phyloP scores from a whole-genome alignment of 2,113 vertebrate genomes.

The Sterrhoptilus dennistouni region DNA sequence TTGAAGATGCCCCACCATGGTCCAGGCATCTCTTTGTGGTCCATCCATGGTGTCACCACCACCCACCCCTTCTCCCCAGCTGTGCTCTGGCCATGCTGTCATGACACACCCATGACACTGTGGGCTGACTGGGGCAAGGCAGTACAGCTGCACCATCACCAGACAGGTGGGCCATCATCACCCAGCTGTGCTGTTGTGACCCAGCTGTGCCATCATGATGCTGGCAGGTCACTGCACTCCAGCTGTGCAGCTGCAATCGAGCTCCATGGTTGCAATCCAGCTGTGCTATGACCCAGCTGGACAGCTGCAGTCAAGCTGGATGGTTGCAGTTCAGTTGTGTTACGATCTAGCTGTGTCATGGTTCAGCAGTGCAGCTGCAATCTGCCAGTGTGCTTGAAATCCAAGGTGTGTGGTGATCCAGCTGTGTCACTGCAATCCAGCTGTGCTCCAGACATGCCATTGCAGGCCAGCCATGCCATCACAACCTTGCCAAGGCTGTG shows the following conservation, averaged over 20 bases:
- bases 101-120: rapidly evolving
- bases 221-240: background rate
- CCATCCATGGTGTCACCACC: background rate
- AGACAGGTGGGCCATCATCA: background rate
- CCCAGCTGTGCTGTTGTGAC: background rate
- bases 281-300: background rate
- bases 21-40: background rate
- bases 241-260: background rate
- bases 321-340: background rate
- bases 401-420: background rate
- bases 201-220: background rate
- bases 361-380: background rate
- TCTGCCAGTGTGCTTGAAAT: background rate
- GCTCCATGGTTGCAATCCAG: background rate
- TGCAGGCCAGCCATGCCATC: background rate
- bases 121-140: rapidly evolving
- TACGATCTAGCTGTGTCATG: rapidly evolving
- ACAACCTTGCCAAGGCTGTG: background rate
- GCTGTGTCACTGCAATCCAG: background rate
- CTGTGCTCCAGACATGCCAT: background rate
- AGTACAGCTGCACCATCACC: rapidly evolving
- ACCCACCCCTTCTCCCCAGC: background rate
- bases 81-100: background rate
- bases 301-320: background rate
- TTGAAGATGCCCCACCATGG: background rate